Percentiles rank a stretch among this genome's conserved stretches.
These are phyloP conservation scores for Mystacides longicornis DNA, from an alignment of 2,888 invertebrate genomes.

Conservation along the genomic window DNA sequence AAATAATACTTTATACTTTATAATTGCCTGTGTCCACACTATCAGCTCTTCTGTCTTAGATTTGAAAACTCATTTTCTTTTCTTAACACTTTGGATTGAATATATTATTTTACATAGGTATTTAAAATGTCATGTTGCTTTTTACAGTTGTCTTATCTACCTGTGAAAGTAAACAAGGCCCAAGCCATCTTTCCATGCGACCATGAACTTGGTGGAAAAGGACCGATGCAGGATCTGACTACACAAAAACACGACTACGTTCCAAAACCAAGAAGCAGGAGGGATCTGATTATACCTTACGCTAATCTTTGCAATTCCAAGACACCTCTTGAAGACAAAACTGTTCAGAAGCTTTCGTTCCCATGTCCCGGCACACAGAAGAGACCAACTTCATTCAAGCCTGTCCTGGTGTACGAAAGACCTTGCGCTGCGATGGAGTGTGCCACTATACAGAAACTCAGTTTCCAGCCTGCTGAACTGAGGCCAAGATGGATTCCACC, in stretches of 20 bases:
- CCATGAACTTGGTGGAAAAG: constrained; percentile 55
- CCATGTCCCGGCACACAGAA: constrained; percentile 45
- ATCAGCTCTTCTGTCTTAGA: too few relatives aligned
- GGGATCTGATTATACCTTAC: constrained; percentile 40
- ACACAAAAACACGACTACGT: constrained; percentile 68
- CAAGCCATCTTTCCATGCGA: constrained; percentile 52
- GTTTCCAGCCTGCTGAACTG: constrained; percentile 42
- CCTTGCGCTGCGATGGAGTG: constrained; percentile 48
- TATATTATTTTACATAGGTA: too few relatives aligned
- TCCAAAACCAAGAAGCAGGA: constrained; percentile 50
- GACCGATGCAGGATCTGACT: constrained; percentile 65
- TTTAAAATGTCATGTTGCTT: not conserved
- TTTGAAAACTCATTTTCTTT: too few relatives aligned
- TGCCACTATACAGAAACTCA: constrained; percentile 49
- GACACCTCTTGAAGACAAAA: constrained; percentile 48
- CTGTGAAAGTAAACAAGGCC: constrained; percentile 46
- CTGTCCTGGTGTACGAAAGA: constrained; percentile 42
- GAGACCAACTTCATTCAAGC: constrained; percentile 41
- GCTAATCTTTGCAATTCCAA: constrained; percentile 36
- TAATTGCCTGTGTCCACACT: too few relatives aligned
- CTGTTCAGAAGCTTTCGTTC: constrained; percentile 58
- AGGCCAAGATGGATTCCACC: constrained; percentile 41
- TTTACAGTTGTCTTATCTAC: constrained; percentile 48
- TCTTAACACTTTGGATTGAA: too few relatives aligned
- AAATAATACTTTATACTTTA: too few relatives aligned